These are phyloP conservation scores for Hylomyscus alleni DNA, from an alignment of 2,797 vertebrate species.

Conservation along the genomic window DNA sequence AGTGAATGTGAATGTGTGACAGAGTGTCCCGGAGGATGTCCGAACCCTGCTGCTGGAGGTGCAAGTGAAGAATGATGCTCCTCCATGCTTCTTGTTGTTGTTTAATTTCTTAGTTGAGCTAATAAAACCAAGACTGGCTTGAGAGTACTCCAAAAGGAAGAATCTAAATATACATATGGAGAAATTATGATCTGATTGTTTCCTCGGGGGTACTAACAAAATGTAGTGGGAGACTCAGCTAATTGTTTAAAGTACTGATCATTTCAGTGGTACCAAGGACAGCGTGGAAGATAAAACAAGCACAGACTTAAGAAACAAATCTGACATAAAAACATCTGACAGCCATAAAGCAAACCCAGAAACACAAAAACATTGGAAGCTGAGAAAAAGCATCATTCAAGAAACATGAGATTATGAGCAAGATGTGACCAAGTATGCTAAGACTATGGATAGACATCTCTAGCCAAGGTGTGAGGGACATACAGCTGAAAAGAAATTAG, in stretches of 20 bases:
- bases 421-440: neutral
- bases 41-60: neutral
- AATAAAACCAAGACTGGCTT: neutral
- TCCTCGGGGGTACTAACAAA: neutral
- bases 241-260: conserved; percentile 1
- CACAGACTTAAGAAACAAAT: neutral
- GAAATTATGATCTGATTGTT: neutral
- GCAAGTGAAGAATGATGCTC: neutral
- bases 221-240: neutral
- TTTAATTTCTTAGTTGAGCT: neutral
- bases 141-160: neutral
- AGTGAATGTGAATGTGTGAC: too few relatives aligned
- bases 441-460: neutral
- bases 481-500: neutral
- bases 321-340: neutral
- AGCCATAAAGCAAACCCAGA: neutral
- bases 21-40: rapidly evolving
- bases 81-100: neutral
- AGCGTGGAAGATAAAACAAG: neutral
- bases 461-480: neutral
- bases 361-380: too few relatives aligned
- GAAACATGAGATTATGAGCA: neutral
- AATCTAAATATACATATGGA: neutral
- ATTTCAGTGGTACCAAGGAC: neutral
- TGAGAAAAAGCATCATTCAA: neutral